Conservation (phyloP, 1,140 invertebrate species). For the Fragariocoptes setiger region DNA sequence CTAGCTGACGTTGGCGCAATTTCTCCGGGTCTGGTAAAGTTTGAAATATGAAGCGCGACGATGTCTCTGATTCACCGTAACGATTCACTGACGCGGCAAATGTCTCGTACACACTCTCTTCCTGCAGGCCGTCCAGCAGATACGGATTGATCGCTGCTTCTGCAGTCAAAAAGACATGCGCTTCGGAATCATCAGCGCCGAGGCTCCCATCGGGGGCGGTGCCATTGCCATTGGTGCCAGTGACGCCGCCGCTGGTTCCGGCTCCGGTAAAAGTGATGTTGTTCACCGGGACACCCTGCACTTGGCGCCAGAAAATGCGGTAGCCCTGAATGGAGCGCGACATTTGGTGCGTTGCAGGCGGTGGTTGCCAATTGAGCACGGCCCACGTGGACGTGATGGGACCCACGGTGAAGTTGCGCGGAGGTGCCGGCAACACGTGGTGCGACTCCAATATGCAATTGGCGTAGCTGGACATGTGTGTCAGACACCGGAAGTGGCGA, state of each 20-base stretch:
- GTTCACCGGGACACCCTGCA: neutral
- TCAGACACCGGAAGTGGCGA: constrained; percentile 31
- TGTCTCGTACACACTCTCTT: constrained; percentile 37
- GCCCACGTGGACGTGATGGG: constrained; percentile 37
- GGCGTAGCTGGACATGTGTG: constrained; percentile 39
- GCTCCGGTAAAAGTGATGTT: neutral
- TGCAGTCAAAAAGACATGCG: constrained; percentile 18
- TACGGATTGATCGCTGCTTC: constrained; percentile 21
- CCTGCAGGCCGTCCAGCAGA: constrained; percentile 34
- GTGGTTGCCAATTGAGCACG: constrained; percentile 40
- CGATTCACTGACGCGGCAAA: constrained; percentile 44
- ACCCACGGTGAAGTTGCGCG: constrained; percentile 28
- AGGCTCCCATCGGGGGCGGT: neutral
- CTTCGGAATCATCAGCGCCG: constrained; percentile 17
- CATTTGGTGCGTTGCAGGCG: constrained; percentile 24
- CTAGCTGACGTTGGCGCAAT: neutral
- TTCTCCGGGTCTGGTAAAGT: constrained; percentile 14
- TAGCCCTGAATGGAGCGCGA: constrained; percentile 35
- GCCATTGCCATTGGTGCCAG: neutral
- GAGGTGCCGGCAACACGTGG: constrained; percentile 37
- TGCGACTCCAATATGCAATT: constrained; percentile 48
- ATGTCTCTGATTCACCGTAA: constrained; percentile 37
- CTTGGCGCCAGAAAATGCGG: constrained; percentile 28
- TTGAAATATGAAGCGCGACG: constrained; percentile 34
- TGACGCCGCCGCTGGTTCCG: neutral